Percentiles rank a stretch among this genome's conserved stretches.
These are phyloP conservation scores for Seladonia tumulorum DNA, from an alignment of 2,888 invertebrate species.

Conservation along the genomic window DNA sequence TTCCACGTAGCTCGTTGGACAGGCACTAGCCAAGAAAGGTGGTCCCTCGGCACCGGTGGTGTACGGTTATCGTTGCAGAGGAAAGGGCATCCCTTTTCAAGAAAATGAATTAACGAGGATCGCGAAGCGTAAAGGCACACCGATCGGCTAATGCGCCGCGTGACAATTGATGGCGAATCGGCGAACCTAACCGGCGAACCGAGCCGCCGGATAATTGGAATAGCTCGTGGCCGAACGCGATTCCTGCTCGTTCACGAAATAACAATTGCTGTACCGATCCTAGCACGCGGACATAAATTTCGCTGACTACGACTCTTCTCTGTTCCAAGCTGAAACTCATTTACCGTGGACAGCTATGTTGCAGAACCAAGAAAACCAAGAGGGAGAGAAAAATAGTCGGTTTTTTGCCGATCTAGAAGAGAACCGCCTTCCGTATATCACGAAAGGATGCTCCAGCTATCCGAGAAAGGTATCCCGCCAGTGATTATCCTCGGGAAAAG, in stretches of 20 bases:
- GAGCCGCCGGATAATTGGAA: constrained; percentile 41
- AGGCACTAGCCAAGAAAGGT: constrained; percentile 29
- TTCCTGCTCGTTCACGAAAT: constrained; percentile 18
- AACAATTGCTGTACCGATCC: constrained; percentile 10
- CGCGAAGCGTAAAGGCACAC: not conserved
- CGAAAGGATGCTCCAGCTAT: constrained; percentile 10
- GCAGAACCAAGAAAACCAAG: not conserved
- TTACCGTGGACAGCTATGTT: not conserved
- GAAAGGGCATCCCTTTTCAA: constrained; percentile 10
- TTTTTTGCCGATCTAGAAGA: not conserved
- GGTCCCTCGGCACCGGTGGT: not conserved
- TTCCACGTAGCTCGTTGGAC: constrained; percentile 47
- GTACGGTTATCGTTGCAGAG: not conserved
- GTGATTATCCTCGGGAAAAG: constrained; percentile 39
- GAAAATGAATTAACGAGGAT: constrained; percentile 45
- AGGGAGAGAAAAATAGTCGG: not conserved
- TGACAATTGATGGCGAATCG: constrained; percentile 33
- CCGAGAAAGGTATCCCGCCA: constrained; percentile 27
- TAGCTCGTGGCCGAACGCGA: constrained; percentile 22
- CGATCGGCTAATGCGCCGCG: not conserved
- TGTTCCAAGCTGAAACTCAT: not conserved
- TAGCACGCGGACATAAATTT: constrained; percentile 35
- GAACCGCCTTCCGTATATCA: constrained; percentile 33
- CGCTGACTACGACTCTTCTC: not conserved
- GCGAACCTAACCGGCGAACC: not conserved